These are phyloP conservation scores for Metridium senile DNA, from an alignment of 92 coral and sea anemone species.

Conservation along the genomic window DNA sequence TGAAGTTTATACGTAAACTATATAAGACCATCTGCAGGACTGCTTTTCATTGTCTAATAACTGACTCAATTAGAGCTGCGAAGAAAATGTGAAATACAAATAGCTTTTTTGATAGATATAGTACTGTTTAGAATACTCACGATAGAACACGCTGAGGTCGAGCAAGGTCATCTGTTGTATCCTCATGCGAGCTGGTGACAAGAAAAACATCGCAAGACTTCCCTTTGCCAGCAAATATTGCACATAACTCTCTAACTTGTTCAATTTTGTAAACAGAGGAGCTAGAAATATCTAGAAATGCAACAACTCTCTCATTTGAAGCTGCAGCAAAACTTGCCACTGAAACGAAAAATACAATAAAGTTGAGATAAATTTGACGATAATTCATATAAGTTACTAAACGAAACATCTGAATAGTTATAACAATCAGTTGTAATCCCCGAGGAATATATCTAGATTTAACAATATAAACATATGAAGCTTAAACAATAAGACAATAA, in stretches of 20 bases:
- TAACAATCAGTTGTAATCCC: background rate
- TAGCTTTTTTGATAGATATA: too few relatives aligned
- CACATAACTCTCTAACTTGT: background rate
- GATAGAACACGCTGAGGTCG: background rate
- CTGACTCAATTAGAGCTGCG: background rate
- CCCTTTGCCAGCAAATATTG: background rate
- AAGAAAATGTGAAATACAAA: background rate
- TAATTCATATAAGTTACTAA: background rate
- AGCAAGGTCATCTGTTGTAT: background rate
- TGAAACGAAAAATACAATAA: background rate
- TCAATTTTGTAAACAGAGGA: background rate
- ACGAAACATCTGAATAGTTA: background rate
- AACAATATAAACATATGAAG: too few relatives aligned
- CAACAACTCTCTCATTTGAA: constrained; percentile 12
- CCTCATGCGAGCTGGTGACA: background rate
- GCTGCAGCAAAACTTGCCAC: background rate
- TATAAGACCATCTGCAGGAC: background rate
- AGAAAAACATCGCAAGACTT: background rate
- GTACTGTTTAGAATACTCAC: background rate
- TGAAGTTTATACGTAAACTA: background rate
- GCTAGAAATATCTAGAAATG: constrained; percentile 12
- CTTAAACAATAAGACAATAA: background rate
- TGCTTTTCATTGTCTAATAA: background rate
- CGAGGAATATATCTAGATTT: background rate
- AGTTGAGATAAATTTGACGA: background rate